Percentiles rank a stretch among this genome's conserved stretches.
Conservation (phyloP, 2,888 invertebrate species). For the Drosophila infuscata region DNA sequence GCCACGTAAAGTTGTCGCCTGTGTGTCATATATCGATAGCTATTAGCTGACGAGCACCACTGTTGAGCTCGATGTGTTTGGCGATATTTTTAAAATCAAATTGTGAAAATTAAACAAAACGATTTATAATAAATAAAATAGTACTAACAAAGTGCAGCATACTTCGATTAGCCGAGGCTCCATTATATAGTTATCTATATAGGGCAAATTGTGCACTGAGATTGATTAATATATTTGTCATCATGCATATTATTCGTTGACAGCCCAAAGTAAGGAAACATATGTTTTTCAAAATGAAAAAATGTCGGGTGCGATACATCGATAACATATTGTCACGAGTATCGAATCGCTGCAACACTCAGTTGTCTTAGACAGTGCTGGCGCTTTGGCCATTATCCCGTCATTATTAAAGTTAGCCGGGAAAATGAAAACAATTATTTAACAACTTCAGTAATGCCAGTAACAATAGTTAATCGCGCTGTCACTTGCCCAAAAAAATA, state of each 20-base stretch:
- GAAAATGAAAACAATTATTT: neutral
- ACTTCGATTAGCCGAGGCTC: too few relatives aligned
- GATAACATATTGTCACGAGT: neutral
- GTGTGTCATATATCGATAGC: conserved; percentile 47
- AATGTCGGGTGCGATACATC: conserved; percentile 7
- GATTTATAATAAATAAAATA: neutral
- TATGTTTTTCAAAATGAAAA: neutral
- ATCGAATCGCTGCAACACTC: conserved; percentile 16
- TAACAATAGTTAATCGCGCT: neutral
- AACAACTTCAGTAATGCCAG: neutral
- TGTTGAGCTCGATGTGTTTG: conserved; percentile 19
- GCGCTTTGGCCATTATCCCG: neutral
- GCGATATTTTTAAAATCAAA: conserved; percentile 1
- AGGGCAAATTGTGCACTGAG: neutral
- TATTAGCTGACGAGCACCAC: neutral
- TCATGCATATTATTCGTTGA: neutral
- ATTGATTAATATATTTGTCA: neutral
- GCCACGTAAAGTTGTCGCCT: conserved; percentile 80
- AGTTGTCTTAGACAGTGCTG: conserved; percentile 5
- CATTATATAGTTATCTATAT: neutral
- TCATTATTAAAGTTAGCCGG: neutral
- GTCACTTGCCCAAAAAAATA: neutral
- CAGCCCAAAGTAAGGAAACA: neutral
- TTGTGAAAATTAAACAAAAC: neutral
- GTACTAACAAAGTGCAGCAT: neutral